phyloP scores from a whole-genome alignment of 2,113 vertebrate species.

The Periophthalmodon schlosseri region DNA sequence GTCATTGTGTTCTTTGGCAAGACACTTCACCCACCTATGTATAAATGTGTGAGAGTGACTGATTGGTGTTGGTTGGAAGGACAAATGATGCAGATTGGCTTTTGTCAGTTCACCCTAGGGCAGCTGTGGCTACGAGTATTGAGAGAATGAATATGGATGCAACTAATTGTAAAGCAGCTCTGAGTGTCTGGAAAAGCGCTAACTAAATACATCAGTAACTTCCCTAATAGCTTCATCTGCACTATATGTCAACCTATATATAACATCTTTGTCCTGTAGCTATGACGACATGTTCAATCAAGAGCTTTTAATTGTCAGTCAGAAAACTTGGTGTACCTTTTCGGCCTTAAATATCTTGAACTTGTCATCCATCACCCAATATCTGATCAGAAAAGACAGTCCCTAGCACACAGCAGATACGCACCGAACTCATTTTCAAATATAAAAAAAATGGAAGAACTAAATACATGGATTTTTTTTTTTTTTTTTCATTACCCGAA shows the following conservation, averaged over 20 bases:
- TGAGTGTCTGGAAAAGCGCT: no score
- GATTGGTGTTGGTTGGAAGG: no score
- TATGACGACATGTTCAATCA: constrained; percentile 1
- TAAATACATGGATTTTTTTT: constrained; percentile 46
- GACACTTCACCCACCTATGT: no score
- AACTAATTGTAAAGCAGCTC: no score
- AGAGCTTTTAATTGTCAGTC: constrained; percentile 17
- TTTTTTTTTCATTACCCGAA: constrained; percentile 60
- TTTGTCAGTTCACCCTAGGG: no score
- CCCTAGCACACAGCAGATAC: constrained; percentile 23
- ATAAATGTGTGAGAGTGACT: no score
- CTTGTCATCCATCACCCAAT: constrained; percentile 62
- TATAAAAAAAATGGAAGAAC: constrained; percentile 60
- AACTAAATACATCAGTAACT: no score
- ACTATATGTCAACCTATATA: neutral
- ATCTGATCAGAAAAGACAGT: constrained; percentile 54
- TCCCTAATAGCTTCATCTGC: no score
- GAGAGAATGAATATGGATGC: no score
- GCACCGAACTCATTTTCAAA: constrained; percentile 60
- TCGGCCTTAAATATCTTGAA: constrained; percentile 48
- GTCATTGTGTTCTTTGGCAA: no score
- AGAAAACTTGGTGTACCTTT: constrained; percentile 45
- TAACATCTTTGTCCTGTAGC: neutral
- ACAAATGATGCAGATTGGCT: no score
- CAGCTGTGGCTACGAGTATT: no score